Conservation (phyloP, 1,140 invertebrate genomes). For the Phocides pigmalion region DNA sequence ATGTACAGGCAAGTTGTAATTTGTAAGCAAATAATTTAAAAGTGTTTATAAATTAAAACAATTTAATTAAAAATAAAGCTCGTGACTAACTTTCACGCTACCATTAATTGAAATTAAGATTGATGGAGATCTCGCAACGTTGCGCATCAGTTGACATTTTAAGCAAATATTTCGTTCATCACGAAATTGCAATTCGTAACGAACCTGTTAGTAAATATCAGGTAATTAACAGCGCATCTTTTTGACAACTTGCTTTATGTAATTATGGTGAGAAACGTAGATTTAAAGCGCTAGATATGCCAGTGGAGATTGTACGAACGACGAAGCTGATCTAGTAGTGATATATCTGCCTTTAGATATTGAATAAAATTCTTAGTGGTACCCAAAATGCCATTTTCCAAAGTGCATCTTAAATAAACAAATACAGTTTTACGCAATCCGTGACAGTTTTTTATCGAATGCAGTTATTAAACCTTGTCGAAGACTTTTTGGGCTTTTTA, state of each 20-base stretch:
- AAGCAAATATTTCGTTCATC: conserved; percentile 15
- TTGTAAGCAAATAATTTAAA: too few relatives aligned
- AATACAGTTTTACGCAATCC: too few relatives aligned
- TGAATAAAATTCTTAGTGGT: too few relatives aligned
- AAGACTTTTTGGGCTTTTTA: too few relatives aligned
- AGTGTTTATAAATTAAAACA: not conserved
- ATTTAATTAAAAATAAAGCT: not conserved
- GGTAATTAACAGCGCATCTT: conserved; percentile 30
- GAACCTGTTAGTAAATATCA: conserved; percentile 19
- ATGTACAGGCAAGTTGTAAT: too few relatives aligned
- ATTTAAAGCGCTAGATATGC: not conserved
- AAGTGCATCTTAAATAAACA: too few relatives aligned
- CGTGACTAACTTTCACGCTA: conserved; percentile 14
- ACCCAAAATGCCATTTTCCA: too few relatives aligned
- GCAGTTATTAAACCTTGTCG: too few relatives aligned
- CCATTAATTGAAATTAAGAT: conserved; percentile 21
- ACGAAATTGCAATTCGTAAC: conserved; percentile 20
- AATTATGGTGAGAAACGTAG: conserved; percentile 5
- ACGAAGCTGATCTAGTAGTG: too few relatives aligned
- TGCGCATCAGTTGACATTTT: conserved; percentile 27
- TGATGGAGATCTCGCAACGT: conserved; percentile 13
- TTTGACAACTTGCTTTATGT: conserved; percentile 23
- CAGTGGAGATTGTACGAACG: too few relatives aligned
- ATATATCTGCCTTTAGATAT: too few relatives aligned
- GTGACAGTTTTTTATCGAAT: too few relatives aligned